Percentiles rank a stretch among this genome's conserved stretches.
Conservation (phyloP, 30 jellyfish, hydroid and myxozoan genomes). For the Aurelia coerulea region DNA sequence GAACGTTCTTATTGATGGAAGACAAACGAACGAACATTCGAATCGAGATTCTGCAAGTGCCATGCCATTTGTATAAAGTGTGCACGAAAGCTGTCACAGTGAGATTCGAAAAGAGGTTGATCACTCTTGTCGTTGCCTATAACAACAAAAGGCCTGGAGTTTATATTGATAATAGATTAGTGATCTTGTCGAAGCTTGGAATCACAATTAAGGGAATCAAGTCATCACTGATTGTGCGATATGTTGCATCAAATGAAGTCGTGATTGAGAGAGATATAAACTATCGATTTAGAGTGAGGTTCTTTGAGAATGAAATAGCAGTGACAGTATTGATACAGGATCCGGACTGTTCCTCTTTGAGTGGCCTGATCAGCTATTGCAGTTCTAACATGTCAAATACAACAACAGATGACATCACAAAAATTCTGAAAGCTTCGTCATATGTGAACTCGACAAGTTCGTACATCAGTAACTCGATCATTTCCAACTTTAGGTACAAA, state of each 20-base stretch:
- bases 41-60: conserved; percentile 36
- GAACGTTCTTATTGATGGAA: conserved; percentile 41
- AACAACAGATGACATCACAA: conserved; percentile 16
- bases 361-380: conserved; percentile 43
- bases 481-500: not conserved
- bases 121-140: conserved; percentile 17
- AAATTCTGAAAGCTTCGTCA: not conserved
- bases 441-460: conserved; percentile 12
- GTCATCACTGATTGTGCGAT: conserved; percentile 5
- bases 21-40: conserved; percentile 25
- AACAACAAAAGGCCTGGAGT: conserved; percentile 10
- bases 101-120: conserved; percentile 24
- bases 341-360: conserved; percentile 12
- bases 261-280: not conserved
- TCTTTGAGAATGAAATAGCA: conserved; percentile 22
- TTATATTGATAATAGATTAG: conserved; percentile 10
- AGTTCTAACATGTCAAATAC: not conserved
- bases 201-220: conserved; percentile 6
- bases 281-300: conserved; percentile 10
- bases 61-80: conserved; percentile 32
- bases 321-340: not conserved
- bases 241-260: conserved; percentile 18
- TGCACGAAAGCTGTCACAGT: conserved; percentile 45
- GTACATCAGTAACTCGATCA: conserved; percentile 11
- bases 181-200: not conserved